Base-by-base conservation (phyloP, 53 echinoderm and acorn worm genomes). In the Henricia sp. region DNA sequence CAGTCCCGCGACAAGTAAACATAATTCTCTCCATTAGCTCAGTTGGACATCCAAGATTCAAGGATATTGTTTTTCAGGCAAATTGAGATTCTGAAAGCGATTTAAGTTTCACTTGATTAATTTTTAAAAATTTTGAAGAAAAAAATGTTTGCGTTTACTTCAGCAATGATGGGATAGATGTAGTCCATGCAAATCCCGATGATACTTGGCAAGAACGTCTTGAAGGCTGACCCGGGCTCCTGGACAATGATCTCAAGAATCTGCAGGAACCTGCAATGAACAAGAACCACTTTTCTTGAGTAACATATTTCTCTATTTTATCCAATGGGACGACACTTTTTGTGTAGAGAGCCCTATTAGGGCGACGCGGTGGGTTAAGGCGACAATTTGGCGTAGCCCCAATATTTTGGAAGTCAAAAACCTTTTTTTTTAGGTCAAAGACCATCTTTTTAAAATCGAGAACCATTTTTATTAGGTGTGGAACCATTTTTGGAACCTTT, bases 171-270 rank as follows among this genome's bases (percentile, higher is more conserved):
- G 21, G 99, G 99, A 68, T 99, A 99, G 48, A 95, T 95, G 57
- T 99, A 95, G 50, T 95, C 92, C 95, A 99, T 99, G 69, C 99
- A 95, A 34, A 99, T 94, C 6, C 89, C 86, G 26, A 99, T 95
- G 58, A 99, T 95, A 52, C 71, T 99, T 3, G 99, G 99, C 21
- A 99, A 74, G 84, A 95, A 99, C 3, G 92, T 84, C 73, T 95
- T 93, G 88, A 94, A 94, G 19, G 99, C 99, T 55, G 99, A 99
- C 14, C 99, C 99, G 4, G 99, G 99, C 72, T 99, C 99, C 78
- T 95, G 99, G 32, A 99, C 90, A n/a, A 99, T 94, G 41, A 99
- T 92, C 89, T 95, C 94, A 23, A 97, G 83, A 55, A 97, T 95
- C 55, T 94, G 90, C 28, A 97, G 90, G 72, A 97, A 97, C 60